Evolutionary conservation across 2,113 vertebrate genomes (phyloP).

Genomic region (Carassius gibelio): DNA sequence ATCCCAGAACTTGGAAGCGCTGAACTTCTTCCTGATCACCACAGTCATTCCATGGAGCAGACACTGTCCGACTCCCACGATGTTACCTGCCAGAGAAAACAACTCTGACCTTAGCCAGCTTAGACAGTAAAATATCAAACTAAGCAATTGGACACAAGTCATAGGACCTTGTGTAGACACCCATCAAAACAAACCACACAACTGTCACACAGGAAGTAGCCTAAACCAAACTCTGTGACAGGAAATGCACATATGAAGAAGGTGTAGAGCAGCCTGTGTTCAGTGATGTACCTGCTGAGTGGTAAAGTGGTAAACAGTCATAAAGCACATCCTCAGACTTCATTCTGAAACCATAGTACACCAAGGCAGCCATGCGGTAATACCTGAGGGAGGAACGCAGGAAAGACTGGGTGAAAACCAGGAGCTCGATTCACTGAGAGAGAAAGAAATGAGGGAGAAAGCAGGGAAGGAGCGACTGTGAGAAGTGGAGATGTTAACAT

Average conservation of each 20-base stretch:
- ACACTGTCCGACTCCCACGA: conserved; percentile 94
- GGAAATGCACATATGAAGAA: conserved; percentile 16
- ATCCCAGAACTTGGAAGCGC: conserved; percentile 95
- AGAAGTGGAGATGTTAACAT: not conserved
- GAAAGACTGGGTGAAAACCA: not conserved
- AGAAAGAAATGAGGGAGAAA: not conserved
- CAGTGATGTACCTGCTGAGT: conserved; percentile 86
- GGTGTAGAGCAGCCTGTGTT: not conserved
- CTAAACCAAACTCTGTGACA: not conserved
- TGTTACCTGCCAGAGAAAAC: conserved; percentile 82
- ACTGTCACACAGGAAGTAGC: conserved; percentile 27
- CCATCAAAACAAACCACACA: not conserved
- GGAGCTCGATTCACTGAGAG: not conserved
- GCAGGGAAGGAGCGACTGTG: not conserved
- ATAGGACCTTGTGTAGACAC: not conserved
- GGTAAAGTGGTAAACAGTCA: conserved; percentile 94
- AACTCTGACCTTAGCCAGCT: not conserved
- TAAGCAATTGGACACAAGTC: not conserved
- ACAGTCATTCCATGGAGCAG: conserved; percentile 92
- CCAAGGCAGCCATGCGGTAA: conserved; percentile 94
- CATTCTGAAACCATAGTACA: conserved; percentile 94
- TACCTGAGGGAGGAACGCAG: conserved; percentile 76
- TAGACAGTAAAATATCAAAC: not conserved
- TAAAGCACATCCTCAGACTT: conserved; percentile 84
- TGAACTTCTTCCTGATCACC: conserved; percentile 96